A percentile compares a stretch with the other conserved stretches of the same genome.
Evolutionary conservation across 2,797 vertebrate species (phyloP).

Genomic region (Lindbergichthys nudifrons): DNA sequence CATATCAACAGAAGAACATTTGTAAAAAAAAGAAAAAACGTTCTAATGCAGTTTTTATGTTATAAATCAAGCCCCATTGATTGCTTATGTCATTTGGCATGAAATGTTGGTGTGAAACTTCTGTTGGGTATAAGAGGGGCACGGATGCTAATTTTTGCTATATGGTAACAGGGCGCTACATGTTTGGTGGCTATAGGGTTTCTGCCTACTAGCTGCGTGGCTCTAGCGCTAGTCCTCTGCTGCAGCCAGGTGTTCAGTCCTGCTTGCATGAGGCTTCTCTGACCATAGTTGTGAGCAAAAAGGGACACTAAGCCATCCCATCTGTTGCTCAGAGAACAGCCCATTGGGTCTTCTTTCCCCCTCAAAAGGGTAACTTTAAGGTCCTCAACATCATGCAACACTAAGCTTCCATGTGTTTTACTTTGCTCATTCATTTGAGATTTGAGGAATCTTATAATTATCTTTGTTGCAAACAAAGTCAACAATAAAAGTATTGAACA

Average conservation of each 20-base stretch:
- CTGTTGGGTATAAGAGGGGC: conserved; percentile 40
- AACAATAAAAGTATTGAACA: conserved; percentile 72
- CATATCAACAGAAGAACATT: conserved; percentile 33
- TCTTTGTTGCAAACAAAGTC: conserved; percentile 76
- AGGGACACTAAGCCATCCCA: conserved; percentile 40
- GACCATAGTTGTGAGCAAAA: conserved; percentile 32
- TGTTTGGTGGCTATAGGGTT: conserved; percentile 33
- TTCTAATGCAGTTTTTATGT: conserved; percentile 36
- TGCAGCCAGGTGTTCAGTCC: conserved; percentile 60
- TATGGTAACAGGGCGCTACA: conserved; percentile 30
- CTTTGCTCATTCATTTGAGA: conserved; percentile 62
- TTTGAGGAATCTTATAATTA: conserved; percentile 56
- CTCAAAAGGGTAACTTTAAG: conserved; percentile 32
- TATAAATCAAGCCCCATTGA: conserved; percentile 35
- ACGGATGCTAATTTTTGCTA: conserved; percentile 45
- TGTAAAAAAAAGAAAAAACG: conserved; percentile 20
- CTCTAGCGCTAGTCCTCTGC: conserved; percentile 54
- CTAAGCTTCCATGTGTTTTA: conserved; percentile 72
- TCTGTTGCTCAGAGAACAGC: conserved; percentile 41
- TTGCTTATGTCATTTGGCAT: conserved; percentile 53
- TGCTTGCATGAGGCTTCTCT: conserved; percentile 57
- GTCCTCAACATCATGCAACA: conserved; percentile 64
- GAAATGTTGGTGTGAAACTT: conserved; percentile 41
- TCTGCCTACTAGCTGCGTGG: conserved; percentile 46
- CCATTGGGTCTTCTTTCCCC: conserved; percentile 26